phyloP scores from a whole-genome alignment of 2,888 invertebrate genomes.

The Hirtodrosophila duncani region DNA sequence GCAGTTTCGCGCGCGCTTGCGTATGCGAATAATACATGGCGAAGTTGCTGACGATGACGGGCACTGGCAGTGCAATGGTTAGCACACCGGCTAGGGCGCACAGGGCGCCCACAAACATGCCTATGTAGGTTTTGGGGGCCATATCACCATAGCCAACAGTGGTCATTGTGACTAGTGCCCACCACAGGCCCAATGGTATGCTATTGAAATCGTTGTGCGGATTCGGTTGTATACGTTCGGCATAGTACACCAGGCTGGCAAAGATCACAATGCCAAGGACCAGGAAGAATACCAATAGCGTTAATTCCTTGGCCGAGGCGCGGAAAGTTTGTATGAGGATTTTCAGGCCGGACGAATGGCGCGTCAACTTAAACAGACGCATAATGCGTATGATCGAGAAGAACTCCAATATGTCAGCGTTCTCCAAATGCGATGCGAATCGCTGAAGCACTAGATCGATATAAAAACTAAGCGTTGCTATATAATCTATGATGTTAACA shows the following conservation, averaged over 20 bases:
- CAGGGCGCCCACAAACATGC: slow-evolving; percentile 98
- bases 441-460: slow-evolving; percentile 93
- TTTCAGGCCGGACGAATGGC: slow-evolving; percentile 98
- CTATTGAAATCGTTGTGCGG: slow-evolving; percentile 98
- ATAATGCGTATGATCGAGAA: slow-evolving; percentile 98
- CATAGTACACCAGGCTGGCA: slow-evolving; percentile 98
- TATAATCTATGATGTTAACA: slow-evolving; percentile 99
- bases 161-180: slow-evolving; percentile 99
- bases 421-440: slow-evolving; percentile 93
- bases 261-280: slow-evolving; percentile 98
- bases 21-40: slow-evolving; percentile 97
- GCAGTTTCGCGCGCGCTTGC: slow-evolving; percentile 98
- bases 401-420: slow-evolving; percentile 97
- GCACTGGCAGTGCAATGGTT: slow-evolving; percentile 98
- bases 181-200: slow-evolving; percentile 98
- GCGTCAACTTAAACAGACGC: slow-evolving; percentile 97
- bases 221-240: slow-evolving; percentile 96
- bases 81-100: slow-evolving; percentile 99
- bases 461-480: slow-evolving; percentile 99
- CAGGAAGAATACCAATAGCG: slow-evolving; percentile 97
- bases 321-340: slow-evolving; percentile 98
- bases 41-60: slow-evolving; percentile 99
- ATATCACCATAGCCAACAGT: slow-evolving; percentile 99
- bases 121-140: slow-evolving; percentile 98
- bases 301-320: slow-evolving; percentile 97